Conservation (phyloP, 2,113 vertebrate genomes). For the Haliaeetus leucogaster region DNA sequence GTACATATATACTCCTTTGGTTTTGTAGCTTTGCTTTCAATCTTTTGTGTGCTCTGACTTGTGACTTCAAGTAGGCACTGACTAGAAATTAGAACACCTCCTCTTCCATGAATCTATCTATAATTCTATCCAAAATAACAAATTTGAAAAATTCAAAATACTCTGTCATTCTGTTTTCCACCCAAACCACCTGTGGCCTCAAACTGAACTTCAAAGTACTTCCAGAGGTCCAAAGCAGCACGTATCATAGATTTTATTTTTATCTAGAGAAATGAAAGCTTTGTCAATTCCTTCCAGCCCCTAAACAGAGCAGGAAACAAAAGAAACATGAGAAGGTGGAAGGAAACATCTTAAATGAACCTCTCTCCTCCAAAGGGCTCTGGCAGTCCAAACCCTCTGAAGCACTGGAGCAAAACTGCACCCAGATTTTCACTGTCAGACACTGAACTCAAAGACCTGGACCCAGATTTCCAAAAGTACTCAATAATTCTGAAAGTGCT, state of each 20-base stretch:
- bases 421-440: not conserved
- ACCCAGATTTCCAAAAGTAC: not conserved
- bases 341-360: not conserved
- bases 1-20: too few species aligned
- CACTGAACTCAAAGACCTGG: not conserved
- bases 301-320: not conserved
- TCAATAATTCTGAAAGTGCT: conserved; percentile 11
- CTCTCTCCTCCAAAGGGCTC: not conserved
- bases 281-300: not conserved
- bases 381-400: not conserved
- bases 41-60: not conserved
- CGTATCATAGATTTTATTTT: not conserved
- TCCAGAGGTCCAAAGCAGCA: not conserved
- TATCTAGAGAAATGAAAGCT: not conserved
- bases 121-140: not conserved
- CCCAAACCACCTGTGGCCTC: not conserved
- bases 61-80: not conserved
- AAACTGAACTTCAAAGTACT: not conserved
- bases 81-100: not conserved
- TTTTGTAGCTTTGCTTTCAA: not conserved
- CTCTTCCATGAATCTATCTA: not conserved
- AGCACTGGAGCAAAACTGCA: not conserved
- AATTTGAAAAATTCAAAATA: not conserved
- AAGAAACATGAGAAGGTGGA: not conserved
- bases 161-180: not conserved